Percentiles rank a stretch among this genome's conserved stretches.
These are phyloP conservation scores for Aspiorhynchus laticeps DNA, from an alignment of 2,113 vertebrate genomes.

Conservation along the genomic window DNA sequence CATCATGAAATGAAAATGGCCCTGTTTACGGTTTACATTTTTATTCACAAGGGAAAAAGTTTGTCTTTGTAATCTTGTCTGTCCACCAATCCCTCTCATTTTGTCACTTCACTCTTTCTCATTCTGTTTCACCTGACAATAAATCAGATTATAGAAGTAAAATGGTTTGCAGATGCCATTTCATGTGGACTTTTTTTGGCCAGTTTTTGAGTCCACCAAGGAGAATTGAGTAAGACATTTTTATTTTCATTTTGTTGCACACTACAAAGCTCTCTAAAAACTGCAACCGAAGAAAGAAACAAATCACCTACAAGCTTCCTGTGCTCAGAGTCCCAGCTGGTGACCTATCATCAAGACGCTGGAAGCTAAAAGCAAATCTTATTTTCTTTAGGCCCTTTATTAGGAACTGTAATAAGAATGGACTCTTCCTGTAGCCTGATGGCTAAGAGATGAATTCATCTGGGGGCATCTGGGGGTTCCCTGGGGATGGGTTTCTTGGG, in stretches of 20 bases:
- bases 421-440: conserved; percentile 25
- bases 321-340: conserved; percentile 45
- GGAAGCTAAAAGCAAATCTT: conserved; percentile 38
- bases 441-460: conserved; percentile 39
- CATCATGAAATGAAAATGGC: not conserved
- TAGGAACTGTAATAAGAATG: conserved; percentile 49
- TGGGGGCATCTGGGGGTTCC: too few relatives aligned
- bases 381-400: conserved; percentile 47
- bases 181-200: not conserved
- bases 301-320: conserved; percentile 18
- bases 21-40: not conserved
- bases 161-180: not conserved
- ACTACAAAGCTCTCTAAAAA: conserved; percentile 23
- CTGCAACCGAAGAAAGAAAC: conserved; percentile 23
- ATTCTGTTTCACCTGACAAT: not conserved
- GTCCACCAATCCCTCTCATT: not conserved
- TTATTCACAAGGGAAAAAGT: not conserved
- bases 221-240: not conserved
- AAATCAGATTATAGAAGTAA: not conserved
- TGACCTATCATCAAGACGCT: conserved; percentile 17
- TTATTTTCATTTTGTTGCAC: not conserved
- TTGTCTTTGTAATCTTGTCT: not conserved
- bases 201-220: not conserved
- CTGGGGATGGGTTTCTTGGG: too few relatives aligned
- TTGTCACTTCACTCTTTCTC: not conserved